Percentiles rank a stretch among this genome's conserved stretches.
Evolutionary conservation across 2,888 invertebrate species (phyloP).

Genomic region (Phyto melanocephala): DNA sequence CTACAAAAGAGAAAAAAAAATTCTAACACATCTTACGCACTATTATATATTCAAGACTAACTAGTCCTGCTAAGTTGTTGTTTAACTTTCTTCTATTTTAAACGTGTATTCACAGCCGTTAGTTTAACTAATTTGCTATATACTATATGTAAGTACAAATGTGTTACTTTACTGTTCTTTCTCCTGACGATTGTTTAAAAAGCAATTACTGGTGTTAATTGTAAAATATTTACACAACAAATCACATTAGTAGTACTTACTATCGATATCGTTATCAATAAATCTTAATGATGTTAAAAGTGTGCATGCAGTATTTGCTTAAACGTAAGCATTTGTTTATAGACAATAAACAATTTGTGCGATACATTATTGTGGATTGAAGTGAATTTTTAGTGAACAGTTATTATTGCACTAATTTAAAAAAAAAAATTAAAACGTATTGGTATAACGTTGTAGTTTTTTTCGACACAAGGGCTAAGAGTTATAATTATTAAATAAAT

Average conservation of each 20-base stretch:
- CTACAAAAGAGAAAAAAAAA: neutral
- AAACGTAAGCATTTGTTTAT: constrained; percentile 44
- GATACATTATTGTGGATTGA: too few relatives aligned
- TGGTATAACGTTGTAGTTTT: too few relatives aligned
- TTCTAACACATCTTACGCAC: constrained; percentile 48
- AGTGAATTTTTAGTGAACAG: too few relatives aligned
- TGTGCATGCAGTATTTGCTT: neutral
- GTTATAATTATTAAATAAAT: too few relatives aligned
- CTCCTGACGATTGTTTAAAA: constrained; percentile 9
- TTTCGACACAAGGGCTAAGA: too few relatives aligned
- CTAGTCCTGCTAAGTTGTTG: neutral
- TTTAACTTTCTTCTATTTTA: neutral
- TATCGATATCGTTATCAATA: constrained; percentile 42
- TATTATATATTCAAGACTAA: constrained; percentile 25
- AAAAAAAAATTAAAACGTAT: too few relatives aligned
- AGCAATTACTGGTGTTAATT: constrained; percentile 54
- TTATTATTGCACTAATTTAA: too few relatives aligned
- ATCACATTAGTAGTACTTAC: constrained; percentile 25
- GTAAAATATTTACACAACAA: constrained; percentile 60
- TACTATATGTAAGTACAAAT: too few relatives aligned
- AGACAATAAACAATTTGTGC: constrained; percentile 52
- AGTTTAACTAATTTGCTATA: neutral
- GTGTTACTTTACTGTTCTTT: neutral
- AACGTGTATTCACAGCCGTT: constrained; percentile 22
- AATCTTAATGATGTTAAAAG: constrained; percentile 54